These are phyloP conservation scores for Dasyurus viverrinus DNA, from an alignment of 2,113 vertebrate genomes.

Conservation along the genomic window DNA sequence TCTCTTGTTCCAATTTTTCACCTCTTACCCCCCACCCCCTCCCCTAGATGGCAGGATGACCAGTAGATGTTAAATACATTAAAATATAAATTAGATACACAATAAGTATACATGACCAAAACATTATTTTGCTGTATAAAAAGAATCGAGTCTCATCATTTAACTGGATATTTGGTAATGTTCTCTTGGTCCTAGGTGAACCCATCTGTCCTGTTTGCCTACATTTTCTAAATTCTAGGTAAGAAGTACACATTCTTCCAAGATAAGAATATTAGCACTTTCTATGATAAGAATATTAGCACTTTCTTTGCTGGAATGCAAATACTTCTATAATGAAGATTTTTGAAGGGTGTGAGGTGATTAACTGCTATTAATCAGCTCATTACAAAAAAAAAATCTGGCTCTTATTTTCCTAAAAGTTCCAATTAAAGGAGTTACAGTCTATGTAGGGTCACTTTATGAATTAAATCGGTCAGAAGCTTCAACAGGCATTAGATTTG, in stretches of 20 bases:
- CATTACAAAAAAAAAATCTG: neutral
- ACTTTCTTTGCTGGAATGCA: neutral
- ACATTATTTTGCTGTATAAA: no score
- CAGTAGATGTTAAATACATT: no score
- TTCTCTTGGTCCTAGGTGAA: neutral
- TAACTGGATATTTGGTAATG: neutral
- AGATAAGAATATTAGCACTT: neutral
- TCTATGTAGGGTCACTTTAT: neutral
- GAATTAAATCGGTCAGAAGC: neutral
- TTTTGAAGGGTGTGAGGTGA: neutral
- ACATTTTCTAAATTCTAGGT: neutral
- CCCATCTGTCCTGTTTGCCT: neutral
- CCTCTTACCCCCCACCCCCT: no score
- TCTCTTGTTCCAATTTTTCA: no score
- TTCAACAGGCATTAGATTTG: neutral
- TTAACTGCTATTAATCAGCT: neutral
- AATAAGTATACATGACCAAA: no score
- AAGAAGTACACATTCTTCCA: neutral
- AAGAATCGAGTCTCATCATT: neutral
- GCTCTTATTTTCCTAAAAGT: neutral
- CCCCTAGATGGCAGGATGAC: no score
- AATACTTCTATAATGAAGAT: neutral
- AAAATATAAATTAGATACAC: no score
- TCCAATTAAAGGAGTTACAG: neutral
- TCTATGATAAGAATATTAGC: neutral